A percentile compares a stretch with the other conserved stretches of the same genome.
phyloP scores from a whole-genome alignment of 2,888 invertebrate species.

The Hecatera dysodea region DNA sequence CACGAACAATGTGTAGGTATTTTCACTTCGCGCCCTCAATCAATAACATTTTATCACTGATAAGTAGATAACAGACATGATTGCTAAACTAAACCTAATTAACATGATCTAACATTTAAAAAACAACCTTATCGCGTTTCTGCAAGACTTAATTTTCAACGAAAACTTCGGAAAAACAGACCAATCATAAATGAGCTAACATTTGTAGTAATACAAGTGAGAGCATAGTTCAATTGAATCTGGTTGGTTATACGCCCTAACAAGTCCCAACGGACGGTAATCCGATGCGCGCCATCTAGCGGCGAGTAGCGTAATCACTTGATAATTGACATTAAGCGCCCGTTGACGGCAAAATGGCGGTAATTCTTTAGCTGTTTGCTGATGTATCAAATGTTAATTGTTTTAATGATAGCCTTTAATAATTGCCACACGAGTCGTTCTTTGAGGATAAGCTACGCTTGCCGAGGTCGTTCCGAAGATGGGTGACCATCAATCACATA shows the following conservation, averaged over 20 bases:
- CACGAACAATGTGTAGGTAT: background rate
- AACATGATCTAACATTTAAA: slow-evolving; percentile 21
- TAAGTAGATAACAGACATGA: slow-evolving; percentile 60
- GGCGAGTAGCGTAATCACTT: slow-evolving; percentile 83
- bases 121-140: background rate
- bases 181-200: slow-evolving; percentile 44
- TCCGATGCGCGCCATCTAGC: slow-evolving; percentile 83
- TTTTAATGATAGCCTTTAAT: slow-evolving; percentile 45
- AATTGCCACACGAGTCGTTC: too few species aligned
- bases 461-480: too few species aligned
- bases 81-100: slow-evolving; percentile 59
- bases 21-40: slow-evolving; percentile 54
- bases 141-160: slow-evolving; percentile 11
- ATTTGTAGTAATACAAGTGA: background rate
- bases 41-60: slow-evolving; percentile 65
- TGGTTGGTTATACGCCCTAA: slow-evolving; percentile 62
- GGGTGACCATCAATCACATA: too few species aligned
- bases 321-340: slow-evolving; percentile 82
- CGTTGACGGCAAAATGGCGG: slow-evolving; percentile 72
- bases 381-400: slow-evolving; percentile 51
- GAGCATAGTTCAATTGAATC: slow-evolving; percentile 48
- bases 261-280: slow-evolving; percentile 79
- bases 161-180: accelerated
- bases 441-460: too few species aligned
- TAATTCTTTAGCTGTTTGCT: slow-evolving; percentile 69